Evolutionary conservation across 2,113 vertebrate species (phyloP).

Genomic region (human): GRCh38 chr18:42614501-42615000

Average conservation of each 20-base stretch:
- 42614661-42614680: constrained; percentile 56
- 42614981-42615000: constrained; percentile 74
- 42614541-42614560: neutral
- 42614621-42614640: constrained; percentile 41
- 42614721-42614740: constrained; percentile 75
- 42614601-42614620: neutral
- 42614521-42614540: neutral
- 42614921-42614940: constrained; percentile 81
- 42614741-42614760: constrained; percentile 72
- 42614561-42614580: neutral
- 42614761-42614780: constrained; percentile 70
- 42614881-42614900: constrained; percentile 65
- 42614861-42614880: constrained; percentile 66
- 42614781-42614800: constrained; percentile 77
- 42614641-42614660: constrained; percentile 57
- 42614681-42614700: constrained; percentile 59
- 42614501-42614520: neutral
- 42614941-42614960: constrained; percentile 74
- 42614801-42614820: constrained; percentile 67
- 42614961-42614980: constrained; percentile 58
- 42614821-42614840: constrained; percentile 75
- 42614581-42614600: constrained; percentile 26
- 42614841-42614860: constrained; percentile 38
- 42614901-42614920: constrained; percentile 70
- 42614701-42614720: constrained; percentile 72